These are phyloP conservation scores for Melanophora roralis DNA, from an alignment of 2,888 invertebrate species.

Conservation along the genomic window DNA sequence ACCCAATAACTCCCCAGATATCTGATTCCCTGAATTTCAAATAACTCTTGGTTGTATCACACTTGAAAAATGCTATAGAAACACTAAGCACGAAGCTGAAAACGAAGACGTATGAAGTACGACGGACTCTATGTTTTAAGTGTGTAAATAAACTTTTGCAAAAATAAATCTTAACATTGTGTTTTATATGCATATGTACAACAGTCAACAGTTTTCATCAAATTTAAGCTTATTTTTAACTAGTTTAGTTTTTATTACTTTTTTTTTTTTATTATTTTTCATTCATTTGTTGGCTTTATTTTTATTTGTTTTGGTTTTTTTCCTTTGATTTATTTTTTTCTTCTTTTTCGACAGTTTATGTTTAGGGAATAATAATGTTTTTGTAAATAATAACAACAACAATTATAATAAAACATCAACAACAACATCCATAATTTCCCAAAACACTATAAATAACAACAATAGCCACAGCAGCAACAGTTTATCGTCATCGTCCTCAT, in stretches of 20 bases:
- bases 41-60: too few relatives aligned
- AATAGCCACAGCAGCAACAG: conserved; percentile 64
- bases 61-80: too few relatives aligned
- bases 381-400: conserved; percentile 75
- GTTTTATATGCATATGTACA: too few relatives aligned
- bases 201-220: too few relatives aligned
- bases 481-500: conserved; percentile 51
- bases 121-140: too few relatives aligned
- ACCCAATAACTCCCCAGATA: too few relatives aligned
- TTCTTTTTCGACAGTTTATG: conserved; percentile 72
- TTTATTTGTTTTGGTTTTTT: conserved; percentile 38
- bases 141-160: too few relatives aligned
- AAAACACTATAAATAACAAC: conserved; percentile 63
- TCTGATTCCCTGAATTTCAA: too few relatives aligned
- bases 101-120: too few relatives aligned
- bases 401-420: conserved; percentile 68
- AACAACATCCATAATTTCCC: conserved; percentile 60
- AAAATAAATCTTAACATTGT: too few relatives aligned
- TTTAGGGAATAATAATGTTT: conserved; percentile 75
- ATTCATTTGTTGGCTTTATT: conserved; percentile 58
- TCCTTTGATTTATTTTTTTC: conserved; percentile 57
- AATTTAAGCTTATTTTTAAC: too few relatives aligned
- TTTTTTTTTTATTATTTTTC: conserved; percentile 6
- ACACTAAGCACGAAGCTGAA: too few relatives aligned
- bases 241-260: conserved; percentile 31